Percentiles rank a stretch among this genome's conserved stretches.
Evolutionary conservation across 1,140 invertebrate species (phyloP).

Genomic region (Laodelphax striatellus): DNA sequence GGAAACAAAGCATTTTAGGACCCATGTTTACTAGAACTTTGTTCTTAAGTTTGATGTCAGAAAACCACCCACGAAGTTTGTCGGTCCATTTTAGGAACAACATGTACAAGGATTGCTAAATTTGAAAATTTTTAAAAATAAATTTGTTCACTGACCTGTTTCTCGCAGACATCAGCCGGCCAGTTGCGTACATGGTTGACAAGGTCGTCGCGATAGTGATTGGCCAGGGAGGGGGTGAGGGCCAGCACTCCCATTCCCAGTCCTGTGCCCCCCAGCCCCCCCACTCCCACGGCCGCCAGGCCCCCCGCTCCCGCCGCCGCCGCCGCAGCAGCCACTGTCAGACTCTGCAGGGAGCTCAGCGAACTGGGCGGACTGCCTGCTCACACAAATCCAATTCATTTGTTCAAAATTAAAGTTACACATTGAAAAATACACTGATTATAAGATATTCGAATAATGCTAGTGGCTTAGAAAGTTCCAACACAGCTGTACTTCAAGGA

Average conservation of each 20-base stretch:
- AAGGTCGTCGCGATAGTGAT: constrained; percentile 84
- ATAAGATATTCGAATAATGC: too few relatives aligned
- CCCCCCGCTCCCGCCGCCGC: constrained; percentile 27
- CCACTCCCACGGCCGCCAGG: constrained; percentile 37
- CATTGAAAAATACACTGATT: background rate
- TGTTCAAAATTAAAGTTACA: background rate
- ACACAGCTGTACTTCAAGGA: too few relatives aligned
- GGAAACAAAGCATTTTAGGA: too few relatives aligned
- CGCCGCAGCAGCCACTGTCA: constrained; percentile 9
- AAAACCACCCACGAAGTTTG: too few relatives aligned
- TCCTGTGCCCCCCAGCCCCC: constrained; percentile 25
- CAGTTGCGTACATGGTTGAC: constrained; percentile 84
- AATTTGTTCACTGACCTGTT: constrained; percentile 55
- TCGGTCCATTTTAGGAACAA: too few relatives aligned
- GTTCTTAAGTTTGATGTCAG: too few relatives aligned
- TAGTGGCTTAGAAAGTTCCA: too few relatives aligned
- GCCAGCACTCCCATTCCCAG: constrained; percentile 38
- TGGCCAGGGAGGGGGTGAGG: constrained; percentile 77
- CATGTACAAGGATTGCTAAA: too few relatives aligned
- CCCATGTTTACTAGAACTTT: too few relatives aligned
- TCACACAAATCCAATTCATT: constrained; percentile 21
- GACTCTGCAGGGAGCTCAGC: constrained; percentile 39
- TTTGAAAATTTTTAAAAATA: too few relatives aligned
- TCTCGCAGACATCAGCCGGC: constrained; percentile 84
- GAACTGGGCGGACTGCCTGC: constrained; percentile 35